A percentile compares a stretch with the other conserved stretches of the same genome.
phyloP scores from a whole-genome alignment of 2,113 vertebrate species.

The Turdus rufiventris region DNA sequence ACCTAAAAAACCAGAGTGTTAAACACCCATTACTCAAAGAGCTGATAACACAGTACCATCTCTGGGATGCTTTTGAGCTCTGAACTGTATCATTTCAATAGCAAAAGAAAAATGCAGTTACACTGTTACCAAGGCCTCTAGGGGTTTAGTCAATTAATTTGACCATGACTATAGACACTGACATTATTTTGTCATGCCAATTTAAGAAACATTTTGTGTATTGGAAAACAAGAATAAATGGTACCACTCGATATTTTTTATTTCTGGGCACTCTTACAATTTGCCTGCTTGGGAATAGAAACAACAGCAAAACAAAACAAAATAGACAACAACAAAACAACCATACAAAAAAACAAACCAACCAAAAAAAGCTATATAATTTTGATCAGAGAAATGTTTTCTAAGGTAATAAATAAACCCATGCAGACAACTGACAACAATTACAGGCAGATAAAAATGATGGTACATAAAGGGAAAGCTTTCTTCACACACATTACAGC shows the following conservation, averaged over 20 bases:
- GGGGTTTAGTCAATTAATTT: neutral
- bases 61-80: neutral
- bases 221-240: neutral
- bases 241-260: fast-evolving
- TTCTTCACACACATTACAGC: neutral
- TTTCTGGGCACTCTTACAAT: neutral
- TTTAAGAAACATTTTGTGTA: neutral
- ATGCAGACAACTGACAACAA: neutral
- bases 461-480: neutral
- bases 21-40: neutral
- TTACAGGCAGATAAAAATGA: neutral
- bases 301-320: neutral
- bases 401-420: neutral
- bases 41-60: neutral
- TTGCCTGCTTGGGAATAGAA: neutral
- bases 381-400: neutral
- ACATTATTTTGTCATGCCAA: neutral
- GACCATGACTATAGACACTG: fast-evolving
- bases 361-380: neutral
- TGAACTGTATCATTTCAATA: neutral
- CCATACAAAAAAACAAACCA: too few relatives aligned
- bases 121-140: neutral
- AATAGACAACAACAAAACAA: too few relatives aligned
- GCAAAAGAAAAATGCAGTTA: neutral
- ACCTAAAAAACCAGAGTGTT: neutral